Percentiles rank a stretch among this genome's conserved stretches.
phyloP scores from a whole-genome alignment of 2,113 vertebrate species.

The Microtus ochrogaster region DNA sequence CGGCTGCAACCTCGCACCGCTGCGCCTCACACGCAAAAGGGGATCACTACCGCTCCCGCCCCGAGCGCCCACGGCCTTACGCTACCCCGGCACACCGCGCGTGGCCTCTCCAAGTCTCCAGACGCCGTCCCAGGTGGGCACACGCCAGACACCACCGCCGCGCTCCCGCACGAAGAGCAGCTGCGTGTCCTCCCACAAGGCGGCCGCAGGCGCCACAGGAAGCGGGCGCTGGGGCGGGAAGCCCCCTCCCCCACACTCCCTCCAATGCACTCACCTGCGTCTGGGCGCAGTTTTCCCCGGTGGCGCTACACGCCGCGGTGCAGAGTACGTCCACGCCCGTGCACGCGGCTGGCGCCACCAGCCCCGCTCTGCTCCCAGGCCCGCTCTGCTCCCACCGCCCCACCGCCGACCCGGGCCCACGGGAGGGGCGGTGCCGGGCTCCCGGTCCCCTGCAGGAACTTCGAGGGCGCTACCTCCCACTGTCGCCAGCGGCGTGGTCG shows the following conservation, averaged over 20 bases:
- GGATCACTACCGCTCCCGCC: neutral
- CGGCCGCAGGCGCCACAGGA: neutral
- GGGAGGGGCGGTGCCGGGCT: slow-evolving; percentile 47
- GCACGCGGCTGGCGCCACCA: slow-evolving; percentile 42
- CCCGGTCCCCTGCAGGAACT: slow-evolving; percentile 62
- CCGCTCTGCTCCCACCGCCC: neutral
- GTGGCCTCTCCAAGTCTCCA: neutral
- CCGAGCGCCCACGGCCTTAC: neutral
- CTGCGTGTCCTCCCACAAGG: neutral
- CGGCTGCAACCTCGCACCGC: slow-evolving; percentile 33
- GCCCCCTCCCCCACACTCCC: slow-evolving; percentile 58
- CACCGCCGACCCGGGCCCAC: neutral
- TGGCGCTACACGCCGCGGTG: slow-evolving; percentile 39
- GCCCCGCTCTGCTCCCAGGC: neutral
- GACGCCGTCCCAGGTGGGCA: neutral
- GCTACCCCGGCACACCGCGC: slow-evolving; percentile 35
- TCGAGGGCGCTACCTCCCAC: neutral
- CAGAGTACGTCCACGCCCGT: slow-evolving; percentile 61
- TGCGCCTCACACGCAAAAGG: neutral
- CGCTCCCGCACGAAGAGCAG: neutral
- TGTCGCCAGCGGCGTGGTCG: neutral
- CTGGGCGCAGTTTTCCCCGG: slow-evolving; percentile 47
- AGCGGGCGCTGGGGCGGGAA: neutral
- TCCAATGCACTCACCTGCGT: slow-evolving; percentile 77
- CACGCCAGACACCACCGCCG: neutral